phyloP scores from a whole-genome alignment of 2,888 invertebrate genomes.

The Xestia sexstrigata region DNA sequence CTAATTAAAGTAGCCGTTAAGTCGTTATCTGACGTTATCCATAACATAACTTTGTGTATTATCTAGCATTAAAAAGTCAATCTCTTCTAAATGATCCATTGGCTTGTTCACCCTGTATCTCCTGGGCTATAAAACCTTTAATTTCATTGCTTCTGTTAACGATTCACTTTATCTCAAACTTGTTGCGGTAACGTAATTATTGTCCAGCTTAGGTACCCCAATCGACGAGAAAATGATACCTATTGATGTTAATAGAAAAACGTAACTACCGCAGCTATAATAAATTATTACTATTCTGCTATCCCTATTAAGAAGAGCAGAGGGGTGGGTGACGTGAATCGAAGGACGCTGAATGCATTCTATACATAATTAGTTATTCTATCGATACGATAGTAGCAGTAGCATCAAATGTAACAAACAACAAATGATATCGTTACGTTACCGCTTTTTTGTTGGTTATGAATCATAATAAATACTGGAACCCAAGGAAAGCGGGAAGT shows the following conservation, averaged over 20 bases:
- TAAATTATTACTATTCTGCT: constrained; percentile 4
- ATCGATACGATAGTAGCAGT: not conserved
- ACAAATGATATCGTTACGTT: not conserved
- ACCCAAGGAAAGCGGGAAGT: not conserved
- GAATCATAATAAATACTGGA: not conserved
- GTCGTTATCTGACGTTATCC: not conserved
- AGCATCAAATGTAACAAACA: not conserved
- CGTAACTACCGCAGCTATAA: not conserved
- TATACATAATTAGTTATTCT: constrained; percentile 14
- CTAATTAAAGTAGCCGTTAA: not conserved
- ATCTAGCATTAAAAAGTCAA: not conserved
- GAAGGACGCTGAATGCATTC: constrained; percentile 37
- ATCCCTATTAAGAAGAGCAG: not conserved
- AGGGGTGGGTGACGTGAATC: constrained; percentile 21
- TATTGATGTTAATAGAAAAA: not conserved
- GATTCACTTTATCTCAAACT: not conserved
- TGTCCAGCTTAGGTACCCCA: not conserved
- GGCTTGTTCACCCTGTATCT: too few species aligned
- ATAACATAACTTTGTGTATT: not conserved
- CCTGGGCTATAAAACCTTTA: not conserved
- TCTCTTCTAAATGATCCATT: not conserved
- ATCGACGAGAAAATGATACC: not conserved
- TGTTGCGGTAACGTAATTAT: not conserved
- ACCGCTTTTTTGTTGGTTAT: not conserved
- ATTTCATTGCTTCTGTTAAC: not conserved